phyloP scores from a whole-genome alignment of 30 jellyfish, hydroid and myxozoan genomes.

The Euphysa ruthae region DNA sequence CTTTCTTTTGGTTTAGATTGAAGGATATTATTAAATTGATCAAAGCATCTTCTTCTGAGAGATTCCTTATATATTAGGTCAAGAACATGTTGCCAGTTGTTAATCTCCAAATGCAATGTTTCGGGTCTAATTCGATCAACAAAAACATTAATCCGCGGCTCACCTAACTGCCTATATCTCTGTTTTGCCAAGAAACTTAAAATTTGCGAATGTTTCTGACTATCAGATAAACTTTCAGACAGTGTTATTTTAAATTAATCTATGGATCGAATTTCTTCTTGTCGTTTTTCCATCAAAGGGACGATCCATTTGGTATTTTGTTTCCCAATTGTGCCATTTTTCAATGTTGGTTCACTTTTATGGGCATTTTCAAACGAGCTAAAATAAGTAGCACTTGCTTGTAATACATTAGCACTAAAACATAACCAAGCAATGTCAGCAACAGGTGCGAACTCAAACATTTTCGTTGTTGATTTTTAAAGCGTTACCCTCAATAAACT shows the following conservation, averaged over 20 bases:
- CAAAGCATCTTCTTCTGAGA: background rate
- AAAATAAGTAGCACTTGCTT: constrained; percentile 10
- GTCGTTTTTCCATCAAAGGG: constrained; percentile 8
- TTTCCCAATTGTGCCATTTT: background rate
- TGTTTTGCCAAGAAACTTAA: constrained; percentile 5
- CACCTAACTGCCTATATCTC: constrained; percentile 1
- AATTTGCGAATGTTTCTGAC: background rate
- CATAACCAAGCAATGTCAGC: constrained; percentile 24
- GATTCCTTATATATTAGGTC: background rate
- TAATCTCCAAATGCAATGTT: constrained; percentile 8
- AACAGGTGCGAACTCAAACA: constrained; percentile 11
- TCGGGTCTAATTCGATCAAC: background rate
- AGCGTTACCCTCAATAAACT: constrained; percentile 21
- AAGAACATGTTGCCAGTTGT: constrained; percentile 5
- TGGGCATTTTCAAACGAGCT: constrained; percentile 7
- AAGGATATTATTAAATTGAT: background rate
- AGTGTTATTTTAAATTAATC: background rate
- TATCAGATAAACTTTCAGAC: background rate
- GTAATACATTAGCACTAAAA: constrained; percentile 21
- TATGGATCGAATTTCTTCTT: background rate
- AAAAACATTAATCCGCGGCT: background rate
- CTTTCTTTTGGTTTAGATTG: background rate
- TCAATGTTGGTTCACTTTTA: background rate
- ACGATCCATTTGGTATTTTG: background rate
- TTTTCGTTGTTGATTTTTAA: background rate